These are phyloP conservation scores for Campaea margaritaria DNA, from an alignment of 2,888 invertebrate species.

Conservation along the genomic window DNA sequence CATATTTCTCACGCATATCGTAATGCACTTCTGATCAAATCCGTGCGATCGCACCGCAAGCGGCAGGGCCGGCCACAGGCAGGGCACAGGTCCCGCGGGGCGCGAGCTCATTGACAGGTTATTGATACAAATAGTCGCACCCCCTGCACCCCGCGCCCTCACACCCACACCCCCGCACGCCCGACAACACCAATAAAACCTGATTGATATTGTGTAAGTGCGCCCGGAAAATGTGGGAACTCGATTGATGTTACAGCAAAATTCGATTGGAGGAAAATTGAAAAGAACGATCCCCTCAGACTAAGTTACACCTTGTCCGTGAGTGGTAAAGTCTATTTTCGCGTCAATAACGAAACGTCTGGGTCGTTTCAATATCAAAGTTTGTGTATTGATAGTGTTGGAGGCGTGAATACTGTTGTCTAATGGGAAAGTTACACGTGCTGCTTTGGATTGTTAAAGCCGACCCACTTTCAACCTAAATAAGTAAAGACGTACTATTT, in stretches of 20 bases:
- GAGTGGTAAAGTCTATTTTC: constrained; percentile 50
- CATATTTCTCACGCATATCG: constrained; percentile 66
- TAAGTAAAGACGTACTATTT: not conserved
- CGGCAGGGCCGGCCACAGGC: constrained; percentile 58
- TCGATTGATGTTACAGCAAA: constrained; percentile 84
- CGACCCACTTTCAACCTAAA: constrained; percentile 5
- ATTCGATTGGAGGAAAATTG: constrained; percentile 85
- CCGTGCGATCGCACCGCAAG: constrained; percentile 70
- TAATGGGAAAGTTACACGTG: constrained; percentile 66
- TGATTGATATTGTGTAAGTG: constrained; percentile 86
- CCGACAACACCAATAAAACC: constrained; percentile 85
- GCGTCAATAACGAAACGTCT: constrained; percentile 15
- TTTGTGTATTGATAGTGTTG: constrained; percentile 69
- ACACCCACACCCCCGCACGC: constrained; percentile 58
- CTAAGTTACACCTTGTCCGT: constrained; percentile 56
- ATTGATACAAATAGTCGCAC: constrained; percentile 83
- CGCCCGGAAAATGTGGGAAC: constrained; percentile 85
- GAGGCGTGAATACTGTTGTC: constrained; percentile 78
- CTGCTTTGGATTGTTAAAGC: constrained; percentile 43
- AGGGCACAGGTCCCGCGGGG: constrained; percentile 74
- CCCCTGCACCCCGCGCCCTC: constrained; percentile 56
- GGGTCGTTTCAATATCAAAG: constrained; percentile 54
- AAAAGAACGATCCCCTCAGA: constrained; percentile 66
- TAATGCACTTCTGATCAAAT: constrained; percentile 79
- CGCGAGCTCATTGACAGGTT: constrained; percentile 85